Percentiles rank a stretch among this genome's conserved stretches.
Evolutionary conservation across 2,888 invertebrate genomes (phyloP).

Genomic region (Chaitophorus viminalis): DNA sequence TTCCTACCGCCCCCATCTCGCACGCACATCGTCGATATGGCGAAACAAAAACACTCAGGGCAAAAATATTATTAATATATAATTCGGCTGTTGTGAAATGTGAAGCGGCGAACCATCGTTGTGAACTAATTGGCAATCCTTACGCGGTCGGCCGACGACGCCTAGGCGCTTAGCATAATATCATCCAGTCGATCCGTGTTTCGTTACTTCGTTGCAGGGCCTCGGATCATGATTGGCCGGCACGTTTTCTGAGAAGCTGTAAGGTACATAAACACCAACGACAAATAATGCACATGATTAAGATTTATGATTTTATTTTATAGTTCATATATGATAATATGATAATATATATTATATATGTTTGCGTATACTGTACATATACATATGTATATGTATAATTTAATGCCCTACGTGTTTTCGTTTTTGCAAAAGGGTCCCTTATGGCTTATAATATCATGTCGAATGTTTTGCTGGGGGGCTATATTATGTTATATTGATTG

Average conservation of each 20-base stretch:
- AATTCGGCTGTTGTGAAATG: conserved; percentile 3
- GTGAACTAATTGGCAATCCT: not conserved
- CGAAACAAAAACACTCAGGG: conserved; percentile 52
- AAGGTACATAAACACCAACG: conserved; percentile 34
- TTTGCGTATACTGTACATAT: not conserved
- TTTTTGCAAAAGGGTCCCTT: conserved; percentile 35
- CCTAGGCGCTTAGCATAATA: no score
- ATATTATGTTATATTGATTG: conserved; percentile 50
- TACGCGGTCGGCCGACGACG: not conserved
- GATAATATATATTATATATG: not conserved
- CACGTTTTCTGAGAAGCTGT: conserved; percentile 45
- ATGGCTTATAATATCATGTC: not conserved
- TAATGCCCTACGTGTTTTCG: conserved; percentile 37
- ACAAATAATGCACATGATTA: conserved; percentile 29
- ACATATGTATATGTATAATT: not conserved
- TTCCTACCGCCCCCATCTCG: conserved; percentile 49
- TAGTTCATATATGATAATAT: no score
- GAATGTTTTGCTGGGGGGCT: conserved; percentile 34
- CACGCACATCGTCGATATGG: conserved; percentile 34
- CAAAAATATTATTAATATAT: conserved; percentile 10
- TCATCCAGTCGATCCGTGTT: not conserved
- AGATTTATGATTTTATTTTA: conserved; percentile 20
- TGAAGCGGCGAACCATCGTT: not conserved
- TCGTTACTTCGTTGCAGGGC: conserved; percentile 29
- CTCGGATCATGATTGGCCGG: conserved; percentile 58